phyloP scores from a whole-genome alignment of 2,888 invertebrate genomes.

The Pherbina coryleti region DNA sequence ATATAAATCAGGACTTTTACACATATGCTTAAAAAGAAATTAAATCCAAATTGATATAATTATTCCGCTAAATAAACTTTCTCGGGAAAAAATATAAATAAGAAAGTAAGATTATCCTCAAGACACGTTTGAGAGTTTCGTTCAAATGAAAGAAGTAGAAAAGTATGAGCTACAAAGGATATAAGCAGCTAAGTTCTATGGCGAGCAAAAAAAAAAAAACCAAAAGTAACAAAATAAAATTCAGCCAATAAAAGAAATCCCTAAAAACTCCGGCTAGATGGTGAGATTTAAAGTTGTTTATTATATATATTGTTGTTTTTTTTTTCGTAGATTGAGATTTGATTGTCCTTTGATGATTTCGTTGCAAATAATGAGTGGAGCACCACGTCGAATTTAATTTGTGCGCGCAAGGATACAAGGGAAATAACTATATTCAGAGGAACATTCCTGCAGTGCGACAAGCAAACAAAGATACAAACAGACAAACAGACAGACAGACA shows the following conservation, averaged over 20 bases:
- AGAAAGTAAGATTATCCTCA: not conserved
- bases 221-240: not conserved
- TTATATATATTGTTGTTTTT: not conserved
- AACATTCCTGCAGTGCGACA: not conserved
- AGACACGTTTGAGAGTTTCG: conserved; percentile 4
- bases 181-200: not conserved
- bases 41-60: conserved; percentile 38
- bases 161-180: not conserved
- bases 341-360: conserved; percentile 17
- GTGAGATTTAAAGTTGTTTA: conserved; percentile 28
- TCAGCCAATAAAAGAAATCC: conserved; percentile 24
- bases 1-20: conserved; percentile 44
- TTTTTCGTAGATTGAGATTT: conserved; percentile 6
- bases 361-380: not conserved
- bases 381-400: conserved; percentile 24
- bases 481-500: not conserved
- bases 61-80: conserved; percentile 18
- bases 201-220: not conserved
- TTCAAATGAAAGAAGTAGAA: not conserved
- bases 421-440: not conserved
- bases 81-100: not conserved
- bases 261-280: conserved; percentile 7
- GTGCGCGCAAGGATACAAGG: not conserved
- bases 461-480: not conserved
- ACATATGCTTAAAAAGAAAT: conserved; percentile 50